A percentile compares a stretch with the other conserved stretches of the same genome.
Evolutionary conservation across 2,888 invertebrate genomes (phyloP).

Genomic region (Osmoderma eremita): DNA sequence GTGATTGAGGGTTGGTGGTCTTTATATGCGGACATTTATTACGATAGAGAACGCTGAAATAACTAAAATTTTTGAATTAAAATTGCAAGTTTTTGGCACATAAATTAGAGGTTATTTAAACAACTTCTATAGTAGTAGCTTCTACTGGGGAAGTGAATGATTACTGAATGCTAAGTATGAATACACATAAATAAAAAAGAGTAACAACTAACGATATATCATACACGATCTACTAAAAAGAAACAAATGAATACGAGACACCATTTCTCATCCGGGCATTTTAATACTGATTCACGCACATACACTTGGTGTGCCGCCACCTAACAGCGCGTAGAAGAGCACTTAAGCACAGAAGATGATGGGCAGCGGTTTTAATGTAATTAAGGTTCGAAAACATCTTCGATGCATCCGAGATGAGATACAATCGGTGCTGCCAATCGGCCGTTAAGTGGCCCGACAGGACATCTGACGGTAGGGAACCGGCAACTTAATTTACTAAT

Average conservation of each 20-base stretch:
- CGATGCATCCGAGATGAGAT: slow-evolving; percentile 41
- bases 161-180: neutral
- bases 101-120: no score
- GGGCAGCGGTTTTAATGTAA: slow-evolving; percentile 42
- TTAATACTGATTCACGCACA: slow-evolving; percentile 26
- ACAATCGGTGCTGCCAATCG: slow-evolving; percentile 50
- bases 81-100: no score
- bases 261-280: slow-evolving; percentile 31
- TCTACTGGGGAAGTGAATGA: no score
- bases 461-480: slow-evolving; percentile 47
- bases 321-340: slow-evolving; percentile 21
- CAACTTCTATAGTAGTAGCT: no score
- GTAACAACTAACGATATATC: neutral
- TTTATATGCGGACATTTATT: neutral
- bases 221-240: neutral
- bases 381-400: slow-evolving; percentile 42
- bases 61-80: no score
- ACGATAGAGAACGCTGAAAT: no score
- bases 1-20: slow-evolving; percentile 10
- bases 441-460: slow-evolving; percentile 48
- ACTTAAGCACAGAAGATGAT: slow-evolving; percentile 34
- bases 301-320: slow-evolving; percentile 19
- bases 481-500: slow-evolving; percentile 47
- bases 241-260: neutral
- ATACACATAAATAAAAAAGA: neutral